phyloP scores from a whole-genome alignment of 1,140 invertebrate species.

The Cotesia typhae region DNA sequence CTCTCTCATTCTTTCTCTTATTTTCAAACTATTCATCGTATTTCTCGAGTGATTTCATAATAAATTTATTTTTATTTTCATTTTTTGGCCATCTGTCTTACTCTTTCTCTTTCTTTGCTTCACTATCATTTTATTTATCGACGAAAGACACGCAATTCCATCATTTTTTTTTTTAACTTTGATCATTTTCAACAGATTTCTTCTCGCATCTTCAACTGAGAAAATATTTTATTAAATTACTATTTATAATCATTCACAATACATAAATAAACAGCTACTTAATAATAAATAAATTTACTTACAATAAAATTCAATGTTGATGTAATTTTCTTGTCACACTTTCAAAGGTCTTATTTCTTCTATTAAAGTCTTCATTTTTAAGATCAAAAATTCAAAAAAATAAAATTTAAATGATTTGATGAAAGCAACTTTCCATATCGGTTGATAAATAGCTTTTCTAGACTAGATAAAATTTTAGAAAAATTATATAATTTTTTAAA shows the following conservation, averaged over 20 bases:
- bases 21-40: conserved; percentile 31
- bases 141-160: conserved; percentile 37
- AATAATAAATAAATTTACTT: not conserved
- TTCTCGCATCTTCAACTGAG: not conserved
- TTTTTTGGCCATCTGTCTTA: conserved; percentile 21
- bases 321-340: too few species aligned
- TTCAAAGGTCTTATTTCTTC: too few species aligned
- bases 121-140: conserved; percentile 35
- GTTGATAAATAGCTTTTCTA: too few species aligned
- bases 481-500: too few species aligned
- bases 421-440: too few species aligned
- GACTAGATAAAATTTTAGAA: too few species aligned
- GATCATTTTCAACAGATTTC: conserved; percentile 2
- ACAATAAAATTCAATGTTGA: too few species aligned
- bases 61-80: conserved; percentile 1
- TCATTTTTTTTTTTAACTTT: conserved; percentile 27
- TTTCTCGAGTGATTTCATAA: conserved; percentile 1
- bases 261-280: not conserved
- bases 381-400: too few species aligned
- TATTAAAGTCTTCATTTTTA: too few species aligned
- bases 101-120: conserved; percentile 10
- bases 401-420: too few species aligned
- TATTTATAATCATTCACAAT: not conserved
- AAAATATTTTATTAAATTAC: not conserved
- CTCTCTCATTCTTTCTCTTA: not conserved